Evolutionary conservation across 2,113 vertebrate species (phyloP).

Genomic region (Dolichallabes microphthalmus): DNA sequence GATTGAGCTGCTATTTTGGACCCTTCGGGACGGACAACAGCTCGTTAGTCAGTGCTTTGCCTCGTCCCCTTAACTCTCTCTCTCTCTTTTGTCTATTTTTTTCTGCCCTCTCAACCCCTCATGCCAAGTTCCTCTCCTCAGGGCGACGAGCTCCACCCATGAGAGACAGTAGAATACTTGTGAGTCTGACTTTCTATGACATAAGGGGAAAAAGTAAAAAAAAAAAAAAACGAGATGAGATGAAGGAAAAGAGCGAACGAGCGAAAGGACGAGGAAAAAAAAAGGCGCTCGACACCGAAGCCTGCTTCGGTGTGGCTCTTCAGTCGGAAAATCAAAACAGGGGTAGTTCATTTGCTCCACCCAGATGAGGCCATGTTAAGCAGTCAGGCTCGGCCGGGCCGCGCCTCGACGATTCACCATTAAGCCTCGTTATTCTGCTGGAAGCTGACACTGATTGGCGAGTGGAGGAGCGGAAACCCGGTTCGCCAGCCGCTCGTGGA

Average conservation of each 20-base stretch:
- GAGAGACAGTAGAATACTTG: constrained; percentile 22
- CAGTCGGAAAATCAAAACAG: constrained; percentile 92
- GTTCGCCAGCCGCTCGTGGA: constrained; percentile 72
- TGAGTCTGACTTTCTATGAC: constrained; percentile 39
- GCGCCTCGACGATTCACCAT: constrained; percentile 92
- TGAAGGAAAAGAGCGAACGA: constrained; percentile 11
- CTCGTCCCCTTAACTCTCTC: constrained; percentile 52
- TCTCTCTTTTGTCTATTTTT: constrained; percentile 46
- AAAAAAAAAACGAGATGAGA: constrained; percentile 36
- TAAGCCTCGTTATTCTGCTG: constrained; percentile 78
- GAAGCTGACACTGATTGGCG: constrained; percentile 80
- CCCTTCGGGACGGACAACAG: constrained; percentile 62
- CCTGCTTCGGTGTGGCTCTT: constrained; percentile 82
- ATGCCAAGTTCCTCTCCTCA: constrained; percentile 41
- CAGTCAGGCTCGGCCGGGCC: constrained; percentile 81
- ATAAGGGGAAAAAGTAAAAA: too few relatives aligned
- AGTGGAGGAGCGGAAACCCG: constrained; percentile 74
- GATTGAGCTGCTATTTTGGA: constrained; percentile 68
- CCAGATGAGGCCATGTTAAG: constrained; percentile 85
- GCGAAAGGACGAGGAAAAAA: not conserved
- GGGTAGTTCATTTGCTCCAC: constrained; percentile 86
- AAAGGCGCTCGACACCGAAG: constrained; percentile 38
- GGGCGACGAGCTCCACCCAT: constrained; percentile 53
- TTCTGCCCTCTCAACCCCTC: not conserved
- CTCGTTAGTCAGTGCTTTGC: constrained; percentile 68